Conservation (phyloP, 2,797 vertebrate genomes). For the Calcarius lapponicus region DNA sequence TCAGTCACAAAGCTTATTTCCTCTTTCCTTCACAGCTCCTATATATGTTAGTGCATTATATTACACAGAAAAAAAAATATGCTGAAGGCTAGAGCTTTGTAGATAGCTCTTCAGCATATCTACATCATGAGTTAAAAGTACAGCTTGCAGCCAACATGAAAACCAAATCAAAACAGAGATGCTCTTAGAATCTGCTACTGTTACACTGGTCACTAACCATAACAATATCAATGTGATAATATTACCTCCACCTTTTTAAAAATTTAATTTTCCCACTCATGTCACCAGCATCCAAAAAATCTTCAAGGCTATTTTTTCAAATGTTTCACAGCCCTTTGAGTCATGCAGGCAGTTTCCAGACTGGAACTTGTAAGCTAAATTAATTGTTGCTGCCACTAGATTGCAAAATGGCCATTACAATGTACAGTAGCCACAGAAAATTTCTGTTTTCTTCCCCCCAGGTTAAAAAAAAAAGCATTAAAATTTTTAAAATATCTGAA, state of each 20-base stretch:
- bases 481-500: background rate
- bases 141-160: background rate
- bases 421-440: background rate
- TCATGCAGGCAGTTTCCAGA: background rate
- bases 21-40: background rate
- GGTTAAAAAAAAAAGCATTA: fast-evolving
- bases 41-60: background rate
- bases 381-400: background rate
- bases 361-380: background rate
- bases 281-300: background rate
- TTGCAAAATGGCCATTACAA: background rate
- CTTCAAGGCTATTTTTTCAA: background rate
- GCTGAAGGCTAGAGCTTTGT: background rate
- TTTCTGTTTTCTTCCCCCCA: background rate
- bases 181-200: background rate
- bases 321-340: background rate
- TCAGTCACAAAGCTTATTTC: slow-evolving; percentile 19
- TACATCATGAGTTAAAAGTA: background rate
- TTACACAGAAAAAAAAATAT: background rate
- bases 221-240: background rate
- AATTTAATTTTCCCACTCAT: background rate
- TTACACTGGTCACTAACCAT: background rate
- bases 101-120: background rate
- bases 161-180: background rate
- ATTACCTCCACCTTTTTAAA: background rate